Evolutionary conservation across 2,888 invertebrate genomes (phyloP).

Genomic region (Pterostichus madidus): DNA sequence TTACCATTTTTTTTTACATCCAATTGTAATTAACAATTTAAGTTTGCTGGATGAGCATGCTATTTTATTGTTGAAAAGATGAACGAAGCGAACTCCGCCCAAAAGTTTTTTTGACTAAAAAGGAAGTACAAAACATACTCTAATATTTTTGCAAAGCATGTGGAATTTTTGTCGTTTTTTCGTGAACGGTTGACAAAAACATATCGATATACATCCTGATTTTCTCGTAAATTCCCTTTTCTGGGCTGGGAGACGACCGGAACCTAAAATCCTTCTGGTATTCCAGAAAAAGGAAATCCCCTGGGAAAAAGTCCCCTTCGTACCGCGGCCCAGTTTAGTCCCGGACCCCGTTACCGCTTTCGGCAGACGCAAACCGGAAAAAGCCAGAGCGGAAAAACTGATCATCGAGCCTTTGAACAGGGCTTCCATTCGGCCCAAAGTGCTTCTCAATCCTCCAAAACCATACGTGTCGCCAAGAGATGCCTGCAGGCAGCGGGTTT

Average conservation of each 20-base stretch:
- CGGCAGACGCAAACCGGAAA: conserved; percentile 81
- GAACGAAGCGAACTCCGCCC: no score
- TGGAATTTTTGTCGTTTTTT: no score
- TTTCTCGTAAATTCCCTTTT: background rate
- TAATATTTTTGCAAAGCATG: no score
- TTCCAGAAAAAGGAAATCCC: conserved; percentile 89
- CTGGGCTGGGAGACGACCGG: conserved; percentile 38
- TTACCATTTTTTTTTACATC: no score
- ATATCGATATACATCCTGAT: conserved; percentile 24
- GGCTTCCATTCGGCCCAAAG: conserved; percentile 82
- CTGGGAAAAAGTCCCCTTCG: conserved; percentile 93
- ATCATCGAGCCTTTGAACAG: conserved; percentile 80
- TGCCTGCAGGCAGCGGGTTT: conserved; percentile 82
- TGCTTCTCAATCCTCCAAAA: conserved; percentile 81
- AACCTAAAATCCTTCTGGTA: conserved; percentile 8
- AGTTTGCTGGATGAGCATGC: no score
- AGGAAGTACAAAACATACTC: no score
- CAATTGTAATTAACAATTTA: no score
- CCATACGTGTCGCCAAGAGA: conserved; percentile 86
- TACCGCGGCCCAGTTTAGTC: conserved; percentile 91
- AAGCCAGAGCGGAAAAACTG: conserved; percentile 72
- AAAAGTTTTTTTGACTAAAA: no score
- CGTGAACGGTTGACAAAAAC: no score
- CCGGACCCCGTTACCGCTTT: conserved; percentile 92
- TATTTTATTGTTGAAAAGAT: no score